Conservation (phyloP, 2,113 vertebrate genomes). For the Probosciger aterrimus region DNA sequence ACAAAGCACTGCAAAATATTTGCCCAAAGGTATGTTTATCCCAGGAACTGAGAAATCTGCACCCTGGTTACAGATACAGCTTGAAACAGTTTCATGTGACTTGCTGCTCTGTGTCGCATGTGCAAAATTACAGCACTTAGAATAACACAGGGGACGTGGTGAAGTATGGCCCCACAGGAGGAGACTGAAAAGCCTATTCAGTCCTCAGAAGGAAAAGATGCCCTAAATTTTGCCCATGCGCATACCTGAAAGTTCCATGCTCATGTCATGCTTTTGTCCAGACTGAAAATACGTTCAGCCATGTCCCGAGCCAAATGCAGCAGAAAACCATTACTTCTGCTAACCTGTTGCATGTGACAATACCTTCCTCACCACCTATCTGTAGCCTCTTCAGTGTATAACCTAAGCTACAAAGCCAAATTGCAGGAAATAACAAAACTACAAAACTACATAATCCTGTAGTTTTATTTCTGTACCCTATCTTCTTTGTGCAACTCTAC, state of each 20-base stretch:
- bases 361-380: neutral
- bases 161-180: neutral
- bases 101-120: neutral
- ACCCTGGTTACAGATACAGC: neutral
- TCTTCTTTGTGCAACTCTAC: neutral
- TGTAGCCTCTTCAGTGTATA: neutral
- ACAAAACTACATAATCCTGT: neutral
- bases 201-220: neutral
- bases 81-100: neutral
- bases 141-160: neutral
- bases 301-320: neutral
- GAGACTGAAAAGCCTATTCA: neutral
- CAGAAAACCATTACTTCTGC: neutral
- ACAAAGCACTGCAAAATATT: neutral
- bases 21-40: neutral
- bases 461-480: neutral
- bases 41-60: neutral
- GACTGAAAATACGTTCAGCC: neutral
- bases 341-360: neutral
- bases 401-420: neutral
- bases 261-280: neutral
- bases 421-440: neutral
- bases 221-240: neutral
- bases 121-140: neutral
- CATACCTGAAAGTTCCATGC: neutral